Evolutionary conservation across 2,797 vertebrate genomes (phyloP), one percentile per base, ranked within the genome.

Genomic region (Schizopygopsis pylzovi): DNA sequence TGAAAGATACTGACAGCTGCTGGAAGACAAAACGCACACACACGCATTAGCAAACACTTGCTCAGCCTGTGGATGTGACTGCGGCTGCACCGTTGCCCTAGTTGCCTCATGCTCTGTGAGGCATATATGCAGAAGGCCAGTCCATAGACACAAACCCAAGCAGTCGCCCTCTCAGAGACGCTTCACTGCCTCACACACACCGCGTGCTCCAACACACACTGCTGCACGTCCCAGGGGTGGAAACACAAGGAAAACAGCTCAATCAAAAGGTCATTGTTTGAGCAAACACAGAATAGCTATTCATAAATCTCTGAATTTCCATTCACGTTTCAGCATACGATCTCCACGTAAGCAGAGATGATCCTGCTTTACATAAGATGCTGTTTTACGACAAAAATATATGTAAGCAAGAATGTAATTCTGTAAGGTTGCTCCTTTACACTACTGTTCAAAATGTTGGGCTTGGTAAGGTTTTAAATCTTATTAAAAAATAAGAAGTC

Each of bases 1-100:
- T 89, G 80, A 89, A 79, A 87, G 89, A 90, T 87, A 89, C 86
- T 90, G 91, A 92, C 91, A 92, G 91, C 93, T 90, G 91, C 91
- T 92, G 1, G 10, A 39, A 91, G 91, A 91, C 87, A 88, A 88
- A 91, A 90, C 75, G 90, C 90, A 88, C 87, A 70, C 37, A 72
- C 39, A 5, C 25, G 68, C 67, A 71, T 56, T 61, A 77, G 43
- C 70, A 75, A n/a, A 72, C 65, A 85, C 79, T 89, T 86, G 88
- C 90, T 89, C 89, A 79, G 90, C 89, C 72, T 33, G 18, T 49
- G 2, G 45, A 83, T 83, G 82, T 76, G 82, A 76, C 82, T 83
- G 81, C n/a, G 20, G 63, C 45, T 71, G 79, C 56, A 59, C 77
- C n/a, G 67, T 82, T 84, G 59, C 61, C 76, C 65, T 84, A 37